Base-by-base conservation (phyloP, 2,888 invertebrate genomes). In the Agrotis puta region DNA sequence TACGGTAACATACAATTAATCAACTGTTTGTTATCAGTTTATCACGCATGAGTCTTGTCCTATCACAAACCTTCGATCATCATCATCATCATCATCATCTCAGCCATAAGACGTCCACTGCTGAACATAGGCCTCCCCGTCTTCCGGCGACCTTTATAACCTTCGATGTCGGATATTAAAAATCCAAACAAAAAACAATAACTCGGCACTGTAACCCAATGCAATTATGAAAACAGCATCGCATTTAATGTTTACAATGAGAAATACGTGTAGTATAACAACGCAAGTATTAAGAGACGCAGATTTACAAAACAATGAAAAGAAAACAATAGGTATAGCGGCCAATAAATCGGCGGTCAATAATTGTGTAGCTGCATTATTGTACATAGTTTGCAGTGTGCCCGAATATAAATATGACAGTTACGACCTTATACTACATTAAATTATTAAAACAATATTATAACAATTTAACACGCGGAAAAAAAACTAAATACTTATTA, bases 281-380 rank as follows among this genome's bases (percentile, higher is more conserved):
- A n/a, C 7, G 50, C 20, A 24, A 22, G 13, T 50, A 53, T 57
- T 56, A 47, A 59, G 16, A 27, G 7, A 53, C 24, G 24, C 14
- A 43, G 63, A 50, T 54, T 59, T 56, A 16, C 39, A 78, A 71
- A 77, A 77, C 58, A 70, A 51, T 53, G 16, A 48, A 53, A 1
- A 13, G 14, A 54, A 45, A 7, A 39, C 53, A 48, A 61, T 45
- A 53, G 20, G 14, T 27, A 27, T 33, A 16, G 16, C 11, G 6
- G 16, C n/a, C n/a, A n/a, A n/a, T n/a, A n/a, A n/a, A 18, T 56
- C 13, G 14, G 11, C 16, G 3, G 45, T 51, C 24, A 54, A 11
- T 18, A 18, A 20, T 47, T 59, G 3, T 20, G 16, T 13, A 7
- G 27, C 18, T 20, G 9, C 24, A n/a, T 14, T 56, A 20, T 27